phyloP scores from a whole-genome alignment of 2,797 vertebrate genomes.

The Lithobates pipiens region DNA sequence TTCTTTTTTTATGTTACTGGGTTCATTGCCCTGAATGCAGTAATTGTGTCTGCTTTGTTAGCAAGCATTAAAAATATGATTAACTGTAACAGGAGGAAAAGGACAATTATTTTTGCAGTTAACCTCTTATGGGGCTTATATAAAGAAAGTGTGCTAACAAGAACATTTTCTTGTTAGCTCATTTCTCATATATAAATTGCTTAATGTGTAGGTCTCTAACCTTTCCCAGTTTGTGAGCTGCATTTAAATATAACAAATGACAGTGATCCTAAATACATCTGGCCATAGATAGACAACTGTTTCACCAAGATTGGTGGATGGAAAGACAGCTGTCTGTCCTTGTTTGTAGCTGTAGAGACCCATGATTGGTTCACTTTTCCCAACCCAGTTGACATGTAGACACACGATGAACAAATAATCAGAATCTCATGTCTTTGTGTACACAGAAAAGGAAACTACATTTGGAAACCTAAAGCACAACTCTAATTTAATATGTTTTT shows the following conservation, averaged over 20 bases:
- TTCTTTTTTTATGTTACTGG: neutral
- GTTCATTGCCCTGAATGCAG: conserved; percentile 19
- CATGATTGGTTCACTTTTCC: neutral
- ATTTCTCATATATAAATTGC: neutral
- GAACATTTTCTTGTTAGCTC: neutral
- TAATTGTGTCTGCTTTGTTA: conserved; percentile 14
- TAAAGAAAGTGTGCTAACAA: neutral
- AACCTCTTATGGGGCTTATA: neutral
- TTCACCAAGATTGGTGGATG: neutral
- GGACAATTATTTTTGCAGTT: neutral
- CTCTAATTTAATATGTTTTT: too few relatives aligned
- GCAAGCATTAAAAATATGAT: neutral
- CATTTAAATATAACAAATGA: neutral
- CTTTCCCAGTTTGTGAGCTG: too few relatives aligned
- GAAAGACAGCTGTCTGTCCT: neutral
- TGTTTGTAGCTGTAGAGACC: neutral
- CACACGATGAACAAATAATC: neutral
- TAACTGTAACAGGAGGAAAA: neutral
- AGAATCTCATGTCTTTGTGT: neutral
- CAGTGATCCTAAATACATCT: neutral
- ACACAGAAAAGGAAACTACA: too few relatives aligned
- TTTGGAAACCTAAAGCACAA: too few relatives aligned
- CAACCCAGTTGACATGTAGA: neutral
- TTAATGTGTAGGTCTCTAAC: neutral
- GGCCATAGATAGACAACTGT: neutral